Percentiles rank a stretch among this genome's conserved stretches.
Conservation (phyloP, 2,888 invertebrate species). For the Ernsta delagoae region DNA sequence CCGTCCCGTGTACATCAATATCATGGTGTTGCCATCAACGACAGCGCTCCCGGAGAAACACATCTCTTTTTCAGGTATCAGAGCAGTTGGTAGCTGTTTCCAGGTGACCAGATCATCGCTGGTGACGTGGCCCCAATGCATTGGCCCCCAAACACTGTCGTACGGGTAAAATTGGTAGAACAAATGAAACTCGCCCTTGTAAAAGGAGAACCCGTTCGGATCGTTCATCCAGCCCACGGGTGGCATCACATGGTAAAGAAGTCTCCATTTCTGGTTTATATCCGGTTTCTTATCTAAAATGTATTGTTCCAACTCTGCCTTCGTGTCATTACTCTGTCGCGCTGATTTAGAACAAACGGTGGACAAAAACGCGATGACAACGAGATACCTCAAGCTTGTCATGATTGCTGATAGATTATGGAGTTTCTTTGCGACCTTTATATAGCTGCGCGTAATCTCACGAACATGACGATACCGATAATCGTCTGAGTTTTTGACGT, state of each 20-base stretch:
- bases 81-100: constrained; percentile 76
- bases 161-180: constrained; percentile 84
- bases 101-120: constrained; percentile 79
- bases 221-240: constrained; percentile 85
- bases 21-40: constrained; percentile 60
- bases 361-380: constrained; percentile 45
- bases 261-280: constrained; percentile 66
- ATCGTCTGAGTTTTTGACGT: constrained; percentile 37
- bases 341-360: constrained; percentile 46
- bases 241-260: constrained; percentile 69
- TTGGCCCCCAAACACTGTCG: constrained; percentile 72
- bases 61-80: constrained; percentile 71
- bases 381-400: constrained; percentile 19
- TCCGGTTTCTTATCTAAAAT: constrained; percentile 60
- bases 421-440: constrained; percentile 11
- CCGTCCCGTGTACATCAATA: constrained; percentile 73
- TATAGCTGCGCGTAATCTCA: constrained; percentile 25
- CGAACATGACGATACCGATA: constrained; percentile 18
- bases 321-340: constrained; percentile 48
- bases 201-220: constrained; percentile 83
- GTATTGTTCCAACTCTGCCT: constrained; percentile 61
- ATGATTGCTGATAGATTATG: constrained; percentile 10
- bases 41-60: constrained; percentile 81
- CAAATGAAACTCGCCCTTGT: constrained; percentile 78
- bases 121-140: constrained; percentile 83